A percentile compares a stretch with the other conserved stretches of the same genome.
These are phyloP conservation scores for Trematomus loennbergii DNA, from an alignment of 2,113 vertebrate species.

Conservation along the genomic window DNA sequence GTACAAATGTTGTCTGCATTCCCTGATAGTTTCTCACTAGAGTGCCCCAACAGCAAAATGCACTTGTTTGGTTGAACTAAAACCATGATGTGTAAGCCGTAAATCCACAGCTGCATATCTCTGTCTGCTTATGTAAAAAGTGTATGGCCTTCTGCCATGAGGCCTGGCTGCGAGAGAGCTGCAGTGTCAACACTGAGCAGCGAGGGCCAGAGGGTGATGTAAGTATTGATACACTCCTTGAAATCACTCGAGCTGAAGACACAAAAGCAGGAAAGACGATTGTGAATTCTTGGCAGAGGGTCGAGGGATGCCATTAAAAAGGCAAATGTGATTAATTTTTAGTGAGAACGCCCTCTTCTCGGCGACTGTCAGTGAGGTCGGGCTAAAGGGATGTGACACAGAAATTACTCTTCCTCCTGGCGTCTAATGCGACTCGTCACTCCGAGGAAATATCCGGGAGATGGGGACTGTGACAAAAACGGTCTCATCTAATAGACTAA, in stretches of 20 bases:
- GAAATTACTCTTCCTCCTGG: conserved; percentile 84
- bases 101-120: conserved; percentile 21
- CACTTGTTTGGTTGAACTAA: background rate
- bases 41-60: background rate
- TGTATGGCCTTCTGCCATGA: conserved; percentile 69
- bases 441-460: conserved; percentile 78
- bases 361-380: conserved; percentile 76
- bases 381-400: conserved; percentile 85
- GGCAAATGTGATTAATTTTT: conserved; percentile 85
- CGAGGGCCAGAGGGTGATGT: conserved; percentile 71
- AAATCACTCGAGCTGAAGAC: conserved; percentile 67
- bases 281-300: conserved; percentile 79
- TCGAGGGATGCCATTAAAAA: conserved; percentile 81
- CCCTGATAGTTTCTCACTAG: too few species aligned
- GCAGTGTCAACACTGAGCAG: conserved; percentile 67
- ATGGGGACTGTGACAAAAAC: conserved; percentile 78
- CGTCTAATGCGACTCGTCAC: conserved; percentile 83
- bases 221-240: conserved; percentile 82
- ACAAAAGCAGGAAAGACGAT: conserved; percentile 61
- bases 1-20: too few species aligned
- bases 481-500: conserved; percentile 79
- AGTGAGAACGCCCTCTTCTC: conserved; percentile 76
- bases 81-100: conserved; percentile 19
- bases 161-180: conserved; percentile 54
- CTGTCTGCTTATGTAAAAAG: conserved; percentile 38